Conservation (phyloP, 2,113 vertebrate genomes). For the Heteronetta atricapilla region DNA sequence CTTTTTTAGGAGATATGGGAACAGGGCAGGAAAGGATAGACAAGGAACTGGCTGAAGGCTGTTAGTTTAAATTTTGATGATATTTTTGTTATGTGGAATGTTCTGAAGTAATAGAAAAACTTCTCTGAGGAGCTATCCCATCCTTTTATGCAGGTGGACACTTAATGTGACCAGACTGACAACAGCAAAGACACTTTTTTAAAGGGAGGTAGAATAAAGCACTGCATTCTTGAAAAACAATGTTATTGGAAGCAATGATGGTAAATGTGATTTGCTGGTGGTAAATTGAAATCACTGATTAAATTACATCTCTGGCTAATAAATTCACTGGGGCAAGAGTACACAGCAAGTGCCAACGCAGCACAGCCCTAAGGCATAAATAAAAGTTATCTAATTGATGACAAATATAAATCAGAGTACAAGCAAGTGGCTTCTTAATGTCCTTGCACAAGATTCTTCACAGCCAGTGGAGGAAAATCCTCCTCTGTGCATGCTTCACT, state of each 20-base stretch:
- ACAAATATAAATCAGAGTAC: slow-evolving; percentile 69
- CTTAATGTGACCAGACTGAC: slow-evolving; percentile 19
- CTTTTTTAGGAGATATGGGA: not conserved
- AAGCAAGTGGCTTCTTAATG: slow-evolving; percentile 63
- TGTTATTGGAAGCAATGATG: slow-evolving; percentile 49
- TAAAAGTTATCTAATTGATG: slow-evolving; percentile 76
- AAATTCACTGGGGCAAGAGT: slow-evolving; percentile 68
- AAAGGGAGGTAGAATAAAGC: slow-evolving; percentile 24
- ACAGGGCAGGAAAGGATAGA: not conserved
- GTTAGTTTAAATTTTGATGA: not conserved
- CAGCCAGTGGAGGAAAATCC: slow-evolving; percentile 13
- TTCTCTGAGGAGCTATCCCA: not conserved
- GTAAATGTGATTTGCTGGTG: slow-evolving; percentile 68
- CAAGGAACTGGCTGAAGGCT: not conserved
- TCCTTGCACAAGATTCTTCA: slow-evolving; percentile 57
- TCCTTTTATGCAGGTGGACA: not conserved
- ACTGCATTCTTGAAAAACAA: slow-evolving; percentile 33
- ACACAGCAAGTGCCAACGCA: slow-evolving; percentile 62
- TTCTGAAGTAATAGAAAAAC: slow-evolving; percentile 23
- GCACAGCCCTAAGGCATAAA: slow-evolving; percentile 66
- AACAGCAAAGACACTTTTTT: slow-evolving; percentile 18
- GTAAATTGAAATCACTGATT: slow-evolving; percentile 81
- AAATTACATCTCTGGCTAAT: slow-evolving; percentile 75
- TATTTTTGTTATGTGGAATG: not conserved
- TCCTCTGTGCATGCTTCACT: not conserved